Percentiles rank a stretch among this genome's conserved stretches.
Evolutionary conservation across 2,797 vertebrate species (phyloP).

Genomic region (Thalassophryne amazonica): DNA sequence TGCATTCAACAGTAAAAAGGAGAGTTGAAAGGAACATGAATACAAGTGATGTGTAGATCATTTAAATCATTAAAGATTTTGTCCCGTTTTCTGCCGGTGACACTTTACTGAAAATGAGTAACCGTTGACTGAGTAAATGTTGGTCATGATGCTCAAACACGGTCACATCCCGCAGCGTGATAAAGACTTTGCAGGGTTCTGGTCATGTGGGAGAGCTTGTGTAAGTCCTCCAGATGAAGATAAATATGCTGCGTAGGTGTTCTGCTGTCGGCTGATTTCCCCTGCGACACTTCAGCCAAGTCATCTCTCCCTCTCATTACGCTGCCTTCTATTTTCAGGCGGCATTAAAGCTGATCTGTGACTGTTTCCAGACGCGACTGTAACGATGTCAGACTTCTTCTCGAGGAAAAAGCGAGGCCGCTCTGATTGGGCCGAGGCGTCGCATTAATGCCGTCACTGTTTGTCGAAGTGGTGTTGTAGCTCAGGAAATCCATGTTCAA

Average conservation of each 20-base stretch:
- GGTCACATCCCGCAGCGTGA: conserved; percentile 25
- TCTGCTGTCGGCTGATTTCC: conserved; percentile 46
- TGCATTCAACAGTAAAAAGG: no score
- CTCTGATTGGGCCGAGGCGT: conserved; percentile 11
- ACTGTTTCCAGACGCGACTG: conserved; percentile 32
- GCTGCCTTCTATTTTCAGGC: conserved; percentile 39
- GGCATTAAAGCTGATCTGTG: conserved; percentile 19
- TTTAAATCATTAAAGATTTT: no score
- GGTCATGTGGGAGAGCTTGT: conserved; percentile 23
- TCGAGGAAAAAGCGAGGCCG: neutral
- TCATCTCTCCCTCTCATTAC: conserved; percentile 53
- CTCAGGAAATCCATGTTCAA: conserved; percentile 46
- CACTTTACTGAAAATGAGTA: no score
- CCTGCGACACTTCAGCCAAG: conserved; percentile 53
- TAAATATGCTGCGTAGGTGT: conserved; percentile 57
- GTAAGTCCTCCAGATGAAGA: conserved; percentile 25
- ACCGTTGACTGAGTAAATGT: no score
- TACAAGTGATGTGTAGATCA: no score
- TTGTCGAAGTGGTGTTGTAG: conserved; percentile 15
- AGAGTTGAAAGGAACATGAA: no score
- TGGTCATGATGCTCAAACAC: neutral
- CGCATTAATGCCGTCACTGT: conserved; percentile 3
- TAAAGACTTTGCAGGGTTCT: neutral
- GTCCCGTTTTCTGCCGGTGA: no score
- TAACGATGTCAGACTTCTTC: conserved; percentile 6